Evolutionary conservation across 2,888 invertebrate genomes (phyloP).

Genomic region (Cyclophora albipunctata): DNA sequence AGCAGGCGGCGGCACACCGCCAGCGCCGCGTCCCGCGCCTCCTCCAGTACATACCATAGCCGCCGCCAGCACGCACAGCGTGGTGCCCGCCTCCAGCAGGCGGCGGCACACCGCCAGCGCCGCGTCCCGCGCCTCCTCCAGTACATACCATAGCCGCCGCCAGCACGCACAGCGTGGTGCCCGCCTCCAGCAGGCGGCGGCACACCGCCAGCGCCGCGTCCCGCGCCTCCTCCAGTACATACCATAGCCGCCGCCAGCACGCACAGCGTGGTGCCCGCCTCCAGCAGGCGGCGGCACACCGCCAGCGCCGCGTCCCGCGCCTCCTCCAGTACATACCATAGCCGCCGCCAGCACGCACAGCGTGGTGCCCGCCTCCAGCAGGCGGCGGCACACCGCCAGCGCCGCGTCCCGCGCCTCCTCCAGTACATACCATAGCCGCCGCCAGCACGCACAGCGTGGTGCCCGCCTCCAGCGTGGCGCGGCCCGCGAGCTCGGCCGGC

Average conservation of each 20-base stretch:
- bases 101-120: not conserved
- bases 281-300: not conserved
- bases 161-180: too few relatives aligned
- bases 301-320: not conserved
- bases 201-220: too few relatives aligned
- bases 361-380: too few relatives aligned
- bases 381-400: conserved; percentile 77
- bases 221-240: too few relatives aligned
- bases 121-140: too few relatives aligned
- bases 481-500: conserved; percentile 90
- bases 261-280: too few relatives aligned
- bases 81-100: not conserved
- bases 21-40: too few relatives aligned
- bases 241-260: too few relatives aligned
- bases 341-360: not conserved
- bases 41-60: too few relatives aligned
- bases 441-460: conserved; percentile 88
- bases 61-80: too few relatives aligned
- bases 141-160: not conserved
- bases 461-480: conserved; percentile 92
- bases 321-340: not conserved
- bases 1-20: conserved; percentile 74
- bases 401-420: conserved; percentile 37
- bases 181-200: too few relatives aligned
- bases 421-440: conserved; percentile 80